Evolutionary conservation across 1,140 invertebrate genomes (phyloP).

Genomic region (Cotesia chilonis): DNA sequence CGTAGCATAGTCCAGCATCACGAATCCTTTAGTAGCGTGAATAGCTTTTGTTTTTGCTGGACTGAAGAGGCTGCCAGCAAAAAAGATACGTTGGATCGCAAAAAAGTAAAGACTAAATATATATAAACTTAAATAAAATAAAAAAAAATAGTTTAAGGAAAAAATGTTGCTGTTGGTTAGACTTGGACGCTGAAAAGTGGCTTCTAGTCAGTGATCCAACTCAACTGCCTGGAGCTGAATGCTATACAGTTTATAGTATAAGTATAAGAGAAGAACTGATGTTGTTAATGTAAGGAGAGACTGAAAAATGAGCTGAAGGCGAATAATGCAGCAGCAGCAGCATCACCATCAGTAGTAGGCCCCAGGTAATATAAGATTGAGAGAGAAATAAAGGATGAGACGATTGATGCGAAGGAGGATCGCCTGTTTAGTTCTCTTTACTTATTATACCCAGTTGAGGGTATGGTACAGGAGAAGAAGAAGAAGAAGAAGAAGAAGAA

Average conservation of each 20-base stretch:
- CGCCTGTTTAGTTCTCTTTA: conserved; percentile 18
- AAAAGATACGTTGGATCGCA: not conserved
- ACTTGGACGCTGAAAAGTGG: conserved; percentile 22
- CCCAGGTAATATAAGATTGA: conserved; percentile 3
- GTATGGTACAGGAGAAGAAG: conserved; percentile 10
- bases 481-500: conserved; percentile 32
- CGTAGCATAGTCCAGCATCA: too few species aligned
- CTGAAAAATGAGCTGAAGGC: too few species aligned
- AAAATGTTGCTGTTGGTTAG: not conserved
- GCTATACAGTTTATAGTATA: not conserved
- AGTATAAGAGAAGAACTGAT: not conserved
- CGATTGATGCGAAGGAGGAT: conserved; percentile 13
- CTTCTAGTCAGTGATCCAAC: conserved; percentile 21
- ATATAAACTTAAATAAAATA: conserved; percentile 1
- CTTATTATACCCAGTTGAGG: too few species aligned
- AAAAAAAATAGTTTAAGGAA: conserved; percentile 37
- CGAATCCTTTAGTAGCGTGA: conserved; percentile 15
- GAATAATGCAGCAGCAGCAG: too few species aligned
- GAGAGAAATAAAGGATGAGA: conserved; percentile 23
- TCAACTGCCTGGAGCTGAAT: conserved; percentile 1
- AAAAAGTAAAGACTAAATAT: conserved; percentile 33
- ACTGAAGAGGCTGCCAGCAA: conserved; percentile 25
- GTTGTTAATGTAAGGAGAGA: too few species aligned
- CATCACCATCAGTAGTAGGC: too few species aligned
- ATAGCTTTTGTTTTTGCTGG: conserved; percentile 37